Percentiles rank a stretch among this genome's conserved stretches.
Conservation (phyloP, 2,113 vertebrate species). For the Narcine bancroftii region DNA sequence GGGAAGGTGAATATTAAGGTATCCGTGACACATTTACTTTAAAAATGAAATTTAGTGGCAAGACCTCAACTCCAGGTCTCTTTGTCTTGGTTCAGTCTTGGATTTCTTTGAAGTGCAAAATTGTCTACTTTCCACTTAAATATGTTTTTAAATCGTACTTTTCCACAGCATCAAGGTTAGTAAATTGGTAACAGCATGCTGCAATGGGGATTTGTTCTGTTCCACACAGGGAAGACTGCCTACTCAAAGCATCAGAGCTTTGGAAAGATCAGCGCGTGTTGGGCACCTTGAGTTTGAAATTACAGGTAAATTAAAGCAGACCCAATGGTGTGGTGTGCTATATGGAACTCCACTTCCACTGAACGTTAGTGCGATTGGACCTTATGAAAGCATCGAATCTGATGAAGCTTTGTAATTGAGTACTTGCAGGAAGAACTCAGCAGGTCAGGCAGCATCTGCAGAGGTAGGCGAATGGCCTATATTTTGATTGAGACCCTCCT, state of each 20-base stretch:
- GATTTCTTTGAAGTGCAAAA: neutral
- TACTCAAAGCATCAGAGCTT: slow-evolving; percentile 56
- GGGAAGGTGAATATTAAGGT: neutral
- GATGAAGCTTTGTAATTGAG: neutral
- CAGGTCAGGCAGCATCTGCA: too few relatives aligned
- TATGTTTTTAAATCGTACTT: neutral
- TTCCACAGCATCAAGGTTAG: neutral
- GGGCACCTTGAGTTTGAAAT: slow-evolving; percentile 66
- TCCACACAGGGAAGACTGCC: slow-evolving; percentile 60
- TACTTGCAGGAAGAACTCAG: too few relatives aligned
- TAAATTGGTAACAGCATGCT: neutral
- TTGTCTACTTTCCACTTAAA: too few relatives aligned
- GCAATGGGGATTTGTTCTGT: too few relatives aligned
- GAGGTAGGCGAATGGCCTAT: too few relatives aligned
- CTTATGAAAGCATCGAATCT: neutral
- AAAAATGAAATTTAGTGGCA: neutral
- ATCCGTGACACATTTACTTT: neutral
- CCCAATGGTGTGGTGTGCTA: too few relatives aligned
- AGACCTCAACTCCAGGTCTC: neutral
- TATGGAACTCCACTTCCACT: too few relatives aligned
- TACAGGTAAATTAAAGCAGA: slow-evolving; percentile 50
- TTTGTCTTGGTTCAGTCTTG: neutral
- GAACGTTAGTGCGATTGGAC: neutral
- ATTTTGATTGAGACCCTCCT: too few relatives aligned
- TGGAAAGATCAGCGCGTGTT: slow-evolving; percentile 52